These are phyloP conservation scores for Isotomurus palustris DNA, from an alignment of 2,888 invertebrate species.

Conservation along the genomic window DNA sequence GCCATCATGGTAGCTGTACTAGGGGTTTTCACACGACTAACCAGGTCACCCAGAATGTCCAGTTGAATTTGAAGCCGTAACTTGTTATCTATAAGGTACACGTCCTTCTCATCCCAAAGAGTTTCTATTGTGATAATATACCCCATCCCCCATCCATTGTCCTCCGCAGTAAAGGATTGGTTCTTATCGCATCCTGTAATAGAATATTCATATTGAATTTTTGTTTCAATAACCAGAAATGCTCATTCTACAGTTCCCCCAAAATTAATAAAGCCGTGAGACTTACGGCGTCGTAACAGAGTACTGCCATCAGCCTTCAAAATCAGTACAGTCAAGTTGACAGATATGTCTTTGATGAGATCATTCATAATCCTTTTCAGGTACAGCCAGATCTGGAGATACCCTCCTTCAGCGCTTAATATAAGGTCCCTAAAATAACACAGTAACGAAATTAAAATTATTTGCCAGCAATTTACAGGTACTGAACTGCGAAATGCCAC, in stretches of 20 bases:
- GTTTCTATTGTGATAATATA: conserved; percentile 31
- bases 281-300: conserved; percentile 24
- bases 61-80: conserved; percentile 32
- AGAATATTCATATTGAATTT: too few relatives aligned
- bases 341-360: conserved; percentile 24
- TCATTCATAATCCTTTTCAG: conserved; percentile 26
- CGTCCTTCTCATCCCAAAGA: conserved; percentile 32
- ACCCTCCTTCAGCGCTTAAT: conserved; percentile 10
- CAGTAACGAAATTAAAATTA: background rate
- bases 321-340: conserved; percentile 25
- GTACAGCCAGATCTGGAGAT: conserved; percentile 34
- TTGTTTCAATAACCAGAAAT: background rate
- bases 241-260: background rate
- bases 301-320: conserved; percentile 29
- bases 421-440: conserved; percentile 2
- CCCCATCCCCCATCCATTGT: conserved; percentile 34
- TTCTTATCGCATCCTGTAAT: conserved; percentile 32
- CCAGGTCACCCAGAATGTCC: conserved; percentile 34
- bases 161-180: conserved; percentile 30
- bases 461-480: background rate
- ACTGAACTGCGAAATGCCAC: background rate
- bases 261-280: background rate
- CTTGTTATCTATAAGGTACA: conserved; percentile 30
- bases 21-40: conserved; percentile 23
- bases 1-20: background rate